Percentiles rank a stretch among this genome's conserved stretches.
Conservation (phyloP, 2,888 invertebrate genomes). For the Neoitamus cyanurus region DNA sequence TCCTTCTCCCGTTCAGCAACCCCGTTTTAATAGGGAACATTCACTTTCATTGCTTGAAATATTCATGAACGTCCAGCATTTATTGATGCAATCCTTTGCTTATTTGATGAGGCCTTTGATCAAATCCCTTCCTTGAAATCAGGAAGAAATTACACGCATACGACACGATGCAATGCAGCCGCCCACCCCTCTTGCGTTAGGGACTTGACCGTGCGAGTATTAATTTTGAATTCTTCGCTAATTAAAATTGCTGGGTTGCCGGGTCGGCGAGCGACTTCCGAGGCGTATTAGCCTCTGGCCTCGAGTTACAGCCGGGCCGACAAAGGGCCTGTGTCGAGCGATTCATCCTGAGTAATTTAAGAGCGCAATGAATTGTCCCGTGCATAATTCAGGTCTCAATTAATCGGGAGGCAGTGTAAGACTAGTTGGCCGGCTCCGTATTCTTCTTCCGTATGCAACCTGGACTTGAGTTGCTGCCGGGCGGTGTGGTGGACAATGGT, state of each 20-base stretch:
- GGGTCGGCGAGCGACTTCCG: background rate
- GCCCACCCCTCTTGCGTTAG: background rate
- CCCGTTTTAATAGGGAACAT: background rate
- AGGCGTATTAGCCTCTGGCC: conserved; percentile 11
- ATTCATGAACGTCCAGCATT: background rate
- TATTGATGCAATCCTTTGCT: background rate
- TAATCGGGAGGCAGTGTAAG: conserved; percentile 36
- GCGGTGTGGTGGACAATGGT: background rate
- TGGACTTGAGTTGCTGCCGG: conserved; percentile 27
- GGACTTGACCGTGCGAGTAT: background rate
- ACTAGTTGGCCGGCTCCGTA: background rate
- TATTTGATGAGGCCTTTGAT: background rate
- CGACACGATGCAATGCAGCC: background rate
- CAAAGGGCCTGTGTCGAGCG: background rate
- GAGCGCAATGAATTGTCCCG: conserved; percentile 37
- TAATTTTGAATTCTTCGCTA: conserved; percentile 21
- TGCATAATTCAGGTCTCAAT: conserved; percentile 42
- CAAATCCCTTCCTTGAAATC: background rate
- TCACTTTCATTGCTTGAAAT: background rate
- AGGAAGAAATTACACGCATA: background rate
- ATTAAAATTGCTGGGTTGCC: background rate
- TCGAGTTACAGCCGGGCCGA: conserved; percentile 2
- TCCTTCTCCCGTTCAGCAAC: too few species aligned
- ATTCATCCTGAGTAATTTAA: conserved; percentile 36
- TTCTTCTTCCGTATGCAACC: conserved; percentile 35